Percentiles rank a stretch among this genome's conserved stretches.
Conservation (phyloP, 2,113 vertebrate species). For the Acrocephalus kingi region DNA sequence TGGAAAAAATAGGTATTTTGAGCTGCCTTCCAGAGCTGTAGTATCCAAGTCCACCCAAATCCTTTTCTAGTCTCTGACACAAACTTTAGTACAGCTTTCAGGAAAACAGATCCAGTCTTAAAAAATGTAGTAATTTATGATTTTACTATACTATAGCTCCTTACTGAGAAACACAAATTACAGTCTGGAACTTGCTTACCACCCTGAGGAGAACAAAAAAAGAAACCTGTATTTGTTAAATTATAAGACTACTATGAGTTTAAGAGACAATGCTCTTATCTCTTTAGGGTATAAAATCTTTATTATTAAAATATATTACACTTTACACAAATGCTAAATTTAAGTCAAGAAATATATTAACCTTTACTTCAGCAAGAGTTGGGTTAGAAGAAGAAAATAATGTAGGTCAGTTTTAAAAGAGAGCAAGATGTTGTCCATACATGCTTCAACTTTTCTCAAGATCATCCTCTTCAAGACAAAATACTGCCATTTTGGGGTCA, state of each 20-base stretch:
- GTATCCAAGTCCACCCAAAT: neutral
- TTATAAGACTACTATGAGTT: neutral
- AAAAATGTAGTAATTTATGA: neutral
- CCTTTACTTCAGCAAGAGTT: neutral
- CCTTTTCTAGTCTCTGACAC: neutral
- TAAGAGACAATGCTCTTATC: neutral
- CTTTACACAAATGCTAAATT: neutral
- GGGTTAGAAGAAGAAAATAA: neutral
- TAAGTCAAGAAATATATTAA: neutral
- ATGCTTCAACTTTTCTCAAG: neutral
- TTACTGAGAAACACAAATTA: neutral
- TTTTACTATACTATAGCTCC: neutral
- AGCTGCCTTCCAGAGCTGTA: neutral
- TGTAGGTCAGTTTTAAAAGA: neutral
- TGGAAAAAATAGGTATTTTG: neutral
- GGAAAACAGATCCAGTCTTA: neutral
- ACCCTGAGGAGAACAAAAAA: accelerated
- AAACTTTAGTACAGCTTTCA: neutral
- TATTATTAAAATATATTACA: neutral
- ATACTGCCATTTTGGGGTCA: neutral
- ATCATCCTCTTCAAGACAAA: neutral
- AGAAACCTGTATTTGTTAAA: neutral
- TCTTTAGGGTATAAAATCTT: neutral
- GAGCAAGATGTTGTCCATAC: neutral
- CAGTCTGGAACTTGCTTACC: neutral